Percentiles rank a stretch among this genome's conserved stretches.
phyloP scores from a whole-genome alignment of 2,113 vertebrate genomes.

The Saccopteryx bilineata region DNA sequence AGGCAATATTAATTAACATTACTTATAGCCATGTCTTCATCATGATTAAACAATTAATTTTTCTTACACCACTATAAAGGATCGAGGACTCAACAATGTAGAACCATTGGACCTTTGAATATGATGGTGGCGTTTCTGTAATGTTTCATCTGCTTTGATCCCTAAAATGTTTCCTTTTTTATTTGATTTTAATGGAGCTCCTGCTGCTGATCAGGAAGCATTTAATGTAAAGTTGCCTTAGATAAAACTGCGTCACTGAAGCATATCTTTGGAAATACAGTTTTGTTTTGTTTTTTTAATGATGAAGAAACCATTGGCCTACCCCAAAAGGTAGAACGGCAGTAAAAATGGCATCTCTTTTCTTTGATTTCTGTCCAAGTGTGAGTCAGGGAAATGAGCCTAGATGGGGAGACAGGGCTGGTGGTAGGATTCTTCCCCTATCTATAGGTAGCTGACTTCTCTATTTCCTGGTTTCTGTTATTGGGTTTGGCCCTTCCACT shows the following conservation, averaged over 20 bases:
- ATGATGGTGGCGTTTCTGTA: constrained; percentile 41
- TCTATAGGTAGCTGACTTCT: neutral
- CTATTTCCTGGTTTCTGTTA: neutral
- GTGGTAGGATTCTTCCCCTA: neutral
- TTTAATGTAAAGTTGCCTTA: constrained; percentile 56
- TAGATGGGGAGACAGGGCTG: neutral
- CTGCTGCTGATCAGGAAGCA: constrained; percentile 50
- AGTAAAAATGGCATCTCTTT: neutral
- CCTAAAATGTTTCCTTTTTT: constrained; percentile 59
- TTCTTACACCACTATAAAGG: constrained; percentile 55
- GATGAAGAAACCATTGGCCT: constrained; percentile 39
- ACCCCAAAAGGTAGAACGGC: neutral
- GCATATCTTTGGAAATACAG: constrained; percentile 48
- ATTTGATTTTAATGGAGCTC: constrained; percentile 68
- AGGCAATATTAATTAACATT: constrained; percentile 68
- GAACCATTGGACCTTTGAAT: constrained; percentile 54
- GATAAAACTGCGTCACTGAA: constrained; percentile 60
- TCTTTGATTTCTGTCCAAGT: neutral
- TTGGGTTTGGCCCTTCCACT: neutral
- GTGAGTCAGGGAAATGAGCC: neutral
- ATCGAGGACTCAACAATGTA: neutral
- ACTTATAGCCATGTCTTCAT: constrained; percentile 41
- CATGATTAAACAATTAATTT: constrained; percentile 54
- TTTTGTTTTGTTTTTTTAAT: neutral
- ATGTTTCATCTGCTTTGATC: constrained; percentile 69